These are phyloP conservation scores for Luidia sarsii DNA, from an alignment of 53 echinoderm and acorn worm genomes.

Conservation along the genomic window DNA sequence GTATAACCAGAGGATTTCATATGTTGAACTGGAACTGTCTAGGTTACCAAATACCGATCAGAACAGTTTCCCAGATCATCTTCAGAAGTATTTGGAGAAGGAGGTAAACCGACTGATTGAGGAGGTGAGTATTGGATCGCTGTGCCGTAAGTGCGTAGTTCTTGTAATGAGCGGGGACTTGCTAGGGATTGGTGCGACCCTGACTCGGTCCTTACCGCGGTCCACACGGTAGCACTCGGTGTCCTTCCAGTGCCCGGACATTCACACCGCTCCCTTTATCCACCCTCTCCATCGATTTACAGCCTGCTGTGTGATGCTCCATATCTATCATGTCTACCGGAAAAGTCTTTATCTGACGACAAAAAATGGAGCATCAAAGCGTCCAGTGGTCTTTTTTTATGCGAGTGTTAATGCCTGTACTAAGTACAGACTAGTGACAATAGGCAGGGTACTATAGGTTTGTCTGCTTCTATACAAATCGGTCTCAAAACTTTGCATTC, in stretches of 20 bases:
- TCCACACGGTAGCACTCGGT: not conserved
- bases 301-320: constrained; percentile 16
- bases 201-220: constrained; percentile 12
- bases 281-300: constrained; percentile 7
- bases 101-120: constrained; percentile 38
- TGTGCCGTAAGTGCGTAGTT: too few relatives aligned
- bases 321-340: constrained; percentile 38
- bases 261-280: too few relatives aligned
- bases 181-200: constrained; percentile 24
- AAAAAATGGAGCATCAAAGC: constrained; percentile 9
- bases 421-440: not conserved
- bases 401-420: constrained; percentile 1
- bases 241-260: too few relatives aligned
- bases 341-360: constrained; percentile 13
- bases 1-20: constrained; percentile 40
- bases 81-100: constrained; percentile 14
- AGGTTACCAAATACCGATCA: not conserved
- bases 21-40: constrained; percentile 35
- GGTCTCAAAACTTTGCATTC: not conserved
- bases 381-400: not conserved
- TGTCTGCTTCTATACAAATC: not conserved
- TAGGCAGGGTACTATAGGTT: not conserved
- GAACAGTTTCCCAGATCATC: constrained; percentile 15
- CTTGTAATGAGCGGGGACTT: too few relatives aligned
- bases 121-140: constrained; percentile 31